Conservation (phyloP, 2,888 invertebrate genomes). For the Calliphora vomitoria region DNA sequence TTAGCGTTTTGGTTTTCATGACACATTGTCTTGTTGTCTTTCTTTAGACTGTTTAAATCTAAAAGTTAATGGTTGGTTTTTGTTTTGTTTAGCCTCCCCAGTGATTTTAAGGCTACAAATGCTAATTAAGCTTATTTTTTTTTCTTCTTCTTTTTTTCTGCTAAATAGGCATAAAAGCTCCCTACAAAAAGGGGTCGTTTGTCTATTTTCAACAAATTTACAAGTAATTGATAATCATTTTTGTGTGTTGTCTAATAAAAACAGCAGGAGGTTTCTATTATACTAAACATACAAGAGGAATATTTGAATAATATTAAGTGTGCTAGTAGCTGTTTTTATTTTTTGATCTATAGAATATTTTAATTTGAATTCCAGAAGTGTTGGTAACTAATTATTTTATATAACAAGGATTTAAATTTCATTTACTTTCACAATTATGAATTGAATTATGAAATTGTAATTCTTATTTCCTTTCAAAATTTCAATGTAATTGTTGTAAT, state of each 20-base stretch:
- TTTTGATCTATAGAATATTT: neutral
- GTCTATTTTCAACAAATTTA: conserved; percentile 36
- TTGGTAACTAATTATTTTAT: neutral
- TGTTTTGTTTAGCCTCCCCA: neutral
- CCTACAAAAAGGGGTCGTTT: neutral
- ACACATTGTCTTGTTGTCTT: conserved; percentile 19
- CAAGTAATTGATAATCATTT: conserved; percentile 46
- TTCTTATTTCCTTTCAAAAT: neutral
- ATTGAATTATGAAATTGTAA: neutral
- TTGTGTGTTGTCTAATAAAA: neutral
- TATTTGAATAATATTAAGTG: neutral
- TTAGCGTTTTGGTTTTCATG: conserved; percentile 67
- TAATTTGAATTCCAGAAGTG: neutral
- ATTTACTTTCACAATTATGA: neutral
- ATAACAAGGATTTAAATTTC: neutral
- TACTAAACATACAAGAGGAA: too few relatives aligned
- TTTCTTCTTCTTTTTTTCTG: conserved; percentile 74
- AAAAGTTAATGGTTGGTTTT: conserved; percentile 35
- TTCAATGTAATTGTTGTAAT: neutral
- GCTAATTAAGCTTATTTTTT: conserved; percentile 78
- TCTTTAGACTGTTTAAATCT: conserved; percentile 4
- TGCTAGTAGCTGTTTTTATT: neutral
- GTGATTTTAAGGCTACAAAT: conserved; percentile 73
- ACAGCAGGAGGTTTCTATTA: neutral
- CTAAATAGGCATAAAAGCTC: conserved; percentile 78